Base-by-base conservation (phyloP, 1,140 invertebrate genomes). In the Drosophila bipectinata region DNA sequence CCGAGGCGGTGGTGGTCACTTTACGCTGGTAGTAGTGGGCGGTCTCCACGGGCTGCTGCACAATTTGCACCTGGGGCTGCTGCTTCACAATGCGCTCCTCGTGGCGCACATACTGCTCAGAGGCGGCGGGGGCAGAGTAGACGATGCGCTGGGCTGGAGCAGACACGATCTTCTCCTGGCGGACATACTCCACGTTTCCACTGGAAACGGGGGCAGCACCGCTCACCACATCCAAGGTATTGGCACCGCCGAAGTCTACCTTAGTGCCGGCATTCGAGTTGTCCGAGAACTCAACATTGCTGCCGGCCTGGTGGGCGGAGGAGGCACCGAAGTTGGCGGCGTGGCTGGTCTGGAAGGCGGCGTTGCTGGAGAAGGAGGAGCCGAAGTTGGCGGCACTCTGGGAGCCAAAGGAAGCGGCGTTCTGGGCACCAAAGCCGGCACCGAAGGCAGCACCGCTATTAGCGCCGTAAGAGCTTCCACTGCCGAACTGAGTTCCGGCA, bases 21-120 rank as follows among this genome's bases (percentile, higher is more conserved):
- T 68, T 72, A 32, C 74, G 72, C 26, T 83, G 75, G 47, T 91
- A 87, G 48, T 77, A 92, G 5, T 85, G 79, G 49, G 89, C 74
- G 5, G 62, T 49, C 24, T 85, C 79, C n/a, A 66, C 54, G 6
- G 91, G 59, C 1, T 79, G 44, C 15, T 72, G 76, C 0, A 77
- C 49, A 7, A 63, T 62, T 51, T 75, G 84, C 6, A 82, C 32
- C 1, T 62, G 39, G 10, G 89, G 79, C 45, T 62, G 61, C 30
- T 76, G 69, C 55, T 79, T 61, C 0, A 88, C 77, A 26, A 77
- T 58, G 26, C 77, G 83, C 68, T 91, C 90, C 45, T 82, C 80
- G 28, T 89, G 84, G 12, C 82, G 80, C 10, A 87, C 61, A 39
- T 80, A 89, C 18, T 81, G 77, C 69, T 91, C 74, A 0, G 83